Percentiles rank a stretch among this genome's conserved stretches.
These are phyloP conservation scores for Icerya purchasi DNA, from an alignment of 2,888 invertebrate genomes.

Conservation along the genomic window DNA sequence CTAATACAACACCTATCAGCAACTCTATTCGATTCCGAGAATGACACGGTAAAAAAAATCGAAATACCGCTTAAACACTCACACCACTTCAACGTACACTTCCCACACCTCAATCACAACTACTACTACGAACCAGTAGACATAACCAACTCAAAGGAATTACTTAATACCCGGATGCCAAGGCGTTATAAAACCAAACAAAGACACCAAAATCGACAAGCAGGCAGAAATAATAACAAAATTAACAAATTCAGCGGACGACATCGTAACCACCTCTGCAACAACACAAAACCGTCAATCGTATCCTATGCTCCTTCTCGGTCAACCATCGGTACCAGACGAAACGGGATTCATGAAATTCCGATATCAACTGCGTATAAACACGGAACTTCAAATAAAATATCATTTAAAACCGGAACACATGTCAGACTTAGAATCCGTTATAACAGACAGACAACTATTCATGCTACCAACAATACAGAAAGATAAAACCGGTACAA, in stretches of 20 bases:
- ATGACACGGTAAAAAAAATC: not conserved
- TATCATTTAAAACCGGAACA: not conserved
- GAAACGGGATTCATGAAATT: not conserved
- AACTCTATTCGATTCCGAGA: not conserved
- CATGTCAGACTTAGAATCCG: not conserved
- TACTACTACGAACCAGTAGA: not conserved
- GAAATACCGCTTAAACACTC: not conserved
- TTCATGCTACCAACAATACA: not conserved
- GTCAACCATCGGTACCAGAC: not conserved
- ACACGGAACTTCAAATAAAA: not conserved
- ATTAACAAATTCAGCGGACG: no score
- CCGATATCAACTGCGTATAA: not conserved
- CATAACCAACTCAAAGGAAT: not conserved
- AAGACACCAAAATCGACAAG: not conserved
- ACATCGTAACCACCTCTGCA: no score
- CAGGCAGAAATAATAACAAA: not conserved
- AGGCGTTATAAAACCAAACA: not conserved
- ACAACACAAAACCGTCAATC: not conserved
- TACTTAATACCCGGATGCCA: not conserved
- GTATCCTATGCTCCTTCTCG: not conserved
- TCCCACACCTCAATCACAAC: not conserved
- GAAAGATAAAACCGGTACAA: no score
- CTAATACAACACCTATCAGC: not conserved
- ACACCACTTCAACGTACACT: not conserved
- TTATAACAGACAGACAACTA: not conserved